Conservation (phyloP, 2,888 invertebrate genomes). For the Theodoxus fluviatilis region DNA sequence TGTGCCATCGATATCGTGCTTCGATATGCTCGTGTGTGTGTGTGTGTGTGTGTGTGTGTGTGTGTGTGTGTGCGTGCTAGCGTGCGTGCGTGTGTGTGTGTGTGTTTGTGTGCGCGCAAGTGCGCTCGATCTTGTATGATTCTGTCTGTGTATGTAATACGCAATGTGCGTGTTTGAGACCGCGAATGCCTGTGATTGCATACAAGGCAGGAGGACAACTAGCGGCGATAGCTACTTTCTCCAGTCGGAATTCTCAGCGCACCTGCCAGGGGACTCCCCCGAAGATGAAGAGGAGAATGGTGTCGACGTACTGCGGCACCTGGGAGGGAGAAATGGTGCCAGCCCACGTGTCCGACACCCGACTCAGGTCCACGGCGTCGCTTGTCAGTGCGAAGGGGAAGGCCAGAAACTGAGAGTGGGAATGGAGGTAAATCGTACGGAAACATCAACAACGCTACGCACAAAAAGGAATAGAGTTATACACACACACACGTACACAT, state of each 20-base stretch:
- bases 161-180: no score
- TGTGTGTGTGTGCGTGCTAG: slow-evolving; percentile 10
- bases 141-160: no score
- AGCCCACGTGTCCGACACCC: slow-evolving; percentile 61
- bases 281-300: slow-evolving; percentile 33
- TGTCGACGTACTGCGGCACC: slow-evolving; percentile 39
- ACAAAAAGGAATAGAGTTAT: no score
- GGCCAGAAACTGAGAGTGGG: slow-evolving; percentile 81
- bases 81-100: neutral
- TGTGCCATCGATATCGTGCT: neutral
- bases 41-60: slow-evolving; percentile 18
- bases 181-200: no score
- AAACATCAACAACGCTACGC: no score
- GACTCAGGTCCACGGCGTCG: slow-evolving; percentile 80
- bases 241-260: no score
- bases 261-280: slow-evolving; percentile 51
- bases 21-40: neutral
- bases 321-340: slow-evolving; percentile 34
- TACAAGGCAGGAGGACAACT: no score
- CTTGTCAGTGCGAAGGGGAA: slow-evolving; percentile 93
- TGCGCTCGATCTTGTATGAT: no score
- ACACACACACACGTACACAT: neutral
- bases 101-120: no score
- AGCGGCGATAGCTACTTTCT: no score
- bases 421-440: no score